Conservation (phyloP, 2,888 invertebrate genomes). For the Napeogenes inachia region DNA sequence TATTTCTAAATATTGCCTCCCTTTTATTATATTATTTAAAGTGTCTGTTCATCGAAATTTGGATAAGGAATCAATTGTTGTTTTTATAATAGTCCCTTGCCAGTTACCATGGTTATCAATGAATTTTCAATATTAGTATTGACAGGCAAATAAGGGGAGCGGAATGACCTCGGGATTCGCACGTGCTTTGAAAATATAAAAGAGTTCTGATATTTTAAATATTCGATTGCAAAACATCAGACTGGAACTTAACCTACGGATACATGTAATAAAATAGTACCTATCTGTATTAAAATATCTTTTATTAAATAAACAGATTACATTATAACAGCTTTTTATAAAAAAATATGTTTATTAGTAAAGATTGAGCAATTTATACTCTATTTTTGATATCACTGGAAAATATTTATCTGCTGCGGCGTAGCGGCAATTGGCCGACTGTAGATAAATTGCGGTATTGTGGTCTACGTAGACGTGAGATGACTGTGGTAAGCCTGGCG, state of each 20-base stretch:
- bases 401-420: background rate
- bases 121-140: conserved; percentile 75
- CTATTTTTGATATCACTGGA: background rate
- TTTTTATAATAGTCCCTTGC: conserved; percentile 61
- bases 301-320: no score
- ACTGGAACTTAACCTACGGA: no score
- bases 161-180: conserved; percentile 51
- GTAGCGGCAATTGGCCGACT: conserved; percentile 12
- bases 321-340: no score
- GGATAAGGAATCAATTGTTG: conserved; percentile 47
- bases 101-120: conserved; percentile 54
- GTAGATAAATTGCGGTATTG: conserved; percentile 29
- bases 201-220: no score
- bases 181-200: conserved; percentile 10
- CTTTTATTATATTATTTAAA: no score
- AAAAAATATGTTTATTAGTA: no score
- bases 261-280: no score
- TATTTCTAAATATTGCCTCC: no score
- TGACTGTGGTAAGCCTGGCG: conserved; percentile 20
- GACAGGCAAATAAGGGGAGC: conserved; percentile 68
- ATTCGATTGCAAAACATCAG: no score
- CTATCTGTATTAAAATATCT: no score
- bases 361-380: no score
- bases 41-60: background rate
- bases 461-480: conserved; percentile 28